Evolutionary conservation across 2,113 vertebrate genomes (phyloP).

Genomic region (Galemys pyrenaicus): DNA sequence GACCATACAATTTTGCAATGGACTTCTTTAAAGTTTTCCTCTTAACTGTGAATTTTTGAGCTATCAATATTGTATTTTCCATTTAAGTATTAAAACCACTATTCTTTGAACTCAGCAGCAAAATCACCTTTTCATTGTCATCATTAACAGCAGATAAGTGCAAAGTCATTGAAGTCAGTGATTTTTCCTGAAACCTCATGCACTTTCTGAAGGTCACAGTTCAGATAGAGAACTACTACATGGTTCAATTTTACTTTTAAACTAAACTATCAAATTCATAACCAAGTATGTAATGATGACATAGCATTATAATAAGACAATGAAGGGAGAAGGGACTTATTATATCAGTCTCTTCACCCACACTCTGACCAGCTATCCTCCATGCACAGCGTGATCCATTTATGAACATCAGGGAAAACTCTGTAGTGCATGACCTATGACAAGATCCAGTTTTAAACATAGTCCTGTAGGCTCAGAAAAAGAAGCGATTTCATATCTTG

Average conservation of each 20-base stretch:
- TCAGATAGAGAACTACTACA: not conserved
- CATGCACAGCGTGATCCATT: not conserved
- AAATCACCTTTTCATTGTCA: not conserved
- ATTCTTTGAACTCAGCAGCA: not conserved
- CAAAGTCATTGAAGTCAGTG: not conserved
- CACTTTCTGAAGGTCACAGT: not conserved
- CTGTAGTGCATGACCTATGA: not conserved
- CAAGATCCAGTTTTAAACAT: not conserved
- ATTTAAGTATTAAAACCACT: slow-evolving; percentile 15
- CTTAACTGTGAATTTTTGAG: not conserved
- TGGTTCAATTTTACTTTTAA: not conserved
- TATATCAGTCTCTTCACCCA: not conserved
- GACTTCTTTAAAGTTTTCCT: not conserved
- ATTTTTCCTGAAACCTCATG: not conserved
- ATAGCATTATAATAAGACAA: not conserved
- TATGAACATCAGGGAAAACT: not conserved
- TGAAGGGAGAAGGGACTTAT: not conserved
- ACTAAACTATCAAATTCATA: not conserved
- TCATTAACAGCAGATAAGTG: not conserved
- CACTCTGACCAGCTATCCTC: not conserved
- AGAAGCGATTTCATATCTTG: not conserved
- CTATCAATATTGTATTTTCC: not conserved
- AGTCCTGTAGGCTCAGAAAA: not conserved
- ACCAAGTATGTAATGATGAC: not conserved
- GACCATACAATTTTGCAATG: not conserved